Percentiles rank a stretch among this genome's conserved stretches.
Evolutionary conservation across 2,113 vertebrate genomes (phyloP).

Genomic region (Sardina pilchardus): DNA sequence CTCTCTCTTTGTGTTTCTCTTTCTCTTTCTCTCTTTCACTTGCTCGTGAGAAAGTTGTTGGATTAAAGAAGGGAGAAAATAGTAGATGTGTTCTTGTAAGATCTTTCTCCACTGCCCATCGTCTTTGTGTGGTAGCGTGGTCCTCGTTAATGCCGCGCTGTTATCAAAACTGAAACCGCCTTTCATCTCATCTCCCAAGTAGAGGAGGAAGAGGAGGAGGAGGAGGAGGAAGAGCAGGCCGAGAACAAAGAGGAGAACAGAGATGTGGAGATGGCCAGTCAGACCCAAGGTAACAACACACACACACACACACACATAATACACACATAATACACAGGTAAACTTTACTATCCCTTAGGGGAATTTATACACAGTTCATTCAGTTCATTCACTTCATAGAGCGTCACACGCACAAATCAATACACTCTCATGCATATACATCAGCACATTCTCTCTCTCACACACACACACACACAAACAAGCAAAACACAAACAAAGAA

Average conservation of each 20-base stretch:
- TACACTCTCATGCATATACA: neutral
- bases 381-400: too few species aligned
- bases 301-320: neutral
- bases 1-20: neutral
- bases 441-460: neutral
- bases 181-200: conserved; percentile 26
- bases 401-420: too few species aligned
- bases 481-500: too few species aligned
- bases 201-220: neutral
- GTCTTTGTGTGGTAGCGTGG: neutral
- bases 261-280: conserved; percentile 29
- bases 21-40: neutral
- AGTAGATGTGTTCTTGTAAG: neutral
- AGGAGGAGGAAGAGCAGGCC: neutral
- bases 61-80: conserved; percentile 38
- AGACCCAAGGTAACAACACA: conserved; percentile 54
- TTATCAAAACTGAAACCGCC: conserved; percentile 10
- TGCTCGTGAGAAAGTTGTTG: conserved; percentile 20
- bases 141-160: neutral
- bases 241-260: neutral
- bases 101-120: neutral
- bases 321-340: too few species aligned
- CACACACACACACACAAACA: neutral
- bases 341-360: too few species aligned
- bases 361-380: too few species aligned